Percentiles rank a stretch among this genome's conserved stretches.
Conservation (phyloP, 2,797 vertebrate species). For the Macropus fuliginosus region DNA sequence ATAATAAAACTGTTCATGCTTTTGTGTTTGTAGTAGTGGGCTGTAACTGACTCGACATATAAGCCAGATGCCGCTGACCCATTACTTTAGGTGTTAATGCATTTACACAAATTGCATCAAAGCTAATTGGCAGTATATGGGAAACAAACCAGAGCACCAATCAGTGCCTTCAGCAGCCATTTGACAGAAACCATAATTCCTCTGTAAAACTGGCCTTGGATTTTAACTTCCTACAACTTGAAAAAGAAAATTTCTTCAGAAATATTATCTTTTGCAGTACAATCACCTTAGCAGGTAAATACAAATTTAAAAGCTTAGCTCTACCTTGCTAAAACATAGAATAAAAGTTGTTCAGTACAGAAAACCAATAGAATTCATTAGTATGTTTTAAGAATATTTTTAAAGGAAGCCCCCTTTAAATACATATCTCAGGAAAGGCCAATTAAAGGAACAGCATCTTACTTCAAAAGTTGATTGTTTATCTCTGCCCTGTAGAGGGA, state of each 20-base stretch:
- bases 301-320: not conserved
- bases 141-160: conserved; percentile 66
- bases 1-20: conserved; percentile 4
- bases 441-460: conserved; percentile 5
- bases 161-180: conserved; percentile 55
- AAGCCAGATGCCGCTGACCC: conserved; percentile 2
- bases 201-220: conserved; percentile 66
- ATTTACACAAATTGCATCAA: conserved; percentile 65
- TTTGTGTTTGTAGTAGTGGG: conserved; percentile 1
- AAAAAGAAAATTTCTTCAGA: conserved; percentile 50
- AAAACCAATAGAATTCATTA: not conserved
- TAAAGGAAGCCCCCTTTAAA: not conserved
- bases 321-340: conserved; percentile 6
- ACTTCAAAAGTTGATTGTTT: not conserved
- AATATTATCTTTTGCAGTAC: not conserved
- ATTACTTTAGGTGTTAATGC: conserved; percentile 39
- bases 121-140: conserved; percentile 48
- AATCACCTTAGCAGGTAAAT: not conserved
- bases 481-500: conserved; percentile 18
- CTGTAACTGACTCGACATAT: conserved; percentile 1
- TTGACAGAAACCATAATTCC: conserved; percentile 78
- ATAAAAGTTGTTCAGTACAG: conserved; percentile 32
- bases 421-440: not conserved
- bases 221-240: conserved; percentile 43
- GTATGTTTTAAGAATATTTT: conserved; percentile 19